phyloP scores from a whole-genome alignment of 2,113 vertebrate species.

The Sapajus apella region DNA sequence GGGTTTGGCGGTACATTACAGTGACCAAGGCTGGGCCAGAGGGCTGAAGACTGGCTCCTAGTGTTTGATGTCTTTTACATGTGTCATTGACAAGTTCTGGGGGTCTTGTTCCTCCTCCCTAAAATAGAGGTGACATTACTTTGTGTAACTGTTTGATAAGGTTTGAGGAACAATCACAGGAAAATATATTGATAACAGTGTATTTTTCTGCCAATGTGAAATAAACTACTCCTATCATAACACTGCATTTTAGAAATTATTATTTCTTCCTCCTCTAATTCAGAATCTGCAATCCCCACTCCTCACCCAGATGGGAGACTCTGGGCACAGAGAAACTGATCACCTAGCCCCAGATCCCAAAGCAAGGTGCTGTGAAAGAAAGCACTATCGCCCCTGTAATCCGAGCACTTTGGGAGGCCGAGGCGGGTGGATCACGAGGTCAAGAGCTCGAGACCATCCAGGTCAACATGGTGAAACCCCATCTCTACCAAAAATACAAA shows the following conservation, averaged over 20 bases:
- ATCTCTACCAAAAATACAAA: too few species aligned
- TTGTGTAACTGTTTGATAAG: too few species aligned
- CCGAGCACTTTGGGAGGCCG: too few species aligned
- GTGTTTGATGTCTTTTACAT: too few species aligned
- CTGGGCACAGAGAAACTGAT: rapidly evolving
- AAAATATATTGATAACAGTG: not conserved
- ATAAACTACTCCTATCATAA: not conserved
- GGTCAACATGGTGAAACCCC: too few species aligned
- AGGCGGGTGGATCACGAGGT: too few species aligned
- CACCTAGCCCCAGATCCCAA: rapidly evolving
- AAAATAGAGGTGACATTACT: not conserved
- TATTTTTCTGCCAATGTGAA: not conserved
- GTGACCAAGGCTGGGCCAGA: rapidly evolving
- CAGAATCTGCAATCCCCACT: not conserved
- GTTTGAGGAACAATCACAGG: too few species aligned
- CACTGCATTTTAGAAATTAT: not conserved
- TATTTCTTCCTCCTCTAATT: not conserved
- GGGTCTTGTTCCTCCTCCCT: not conserved
- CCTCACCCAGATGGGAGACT: too few species aligned
- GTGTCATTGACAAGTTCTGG: rapidly evolving
- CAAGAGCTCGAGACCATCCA: too few species aligned
- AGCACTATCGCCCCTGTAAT: rapidly evolving
- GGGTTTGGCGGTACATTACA: rapidly evolving
- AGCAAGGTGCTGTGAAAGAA: rapidly evolving
- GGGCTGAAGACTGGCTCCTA: rapidly evolving